A percentile compares a stretch with the other conserved stretches of the same genome.
These are phyloP conservation scores for Eilema griseolum DNA, from an alignment of 2,888 invertebrate genomes.

Conservation along the genomic window DNA sequence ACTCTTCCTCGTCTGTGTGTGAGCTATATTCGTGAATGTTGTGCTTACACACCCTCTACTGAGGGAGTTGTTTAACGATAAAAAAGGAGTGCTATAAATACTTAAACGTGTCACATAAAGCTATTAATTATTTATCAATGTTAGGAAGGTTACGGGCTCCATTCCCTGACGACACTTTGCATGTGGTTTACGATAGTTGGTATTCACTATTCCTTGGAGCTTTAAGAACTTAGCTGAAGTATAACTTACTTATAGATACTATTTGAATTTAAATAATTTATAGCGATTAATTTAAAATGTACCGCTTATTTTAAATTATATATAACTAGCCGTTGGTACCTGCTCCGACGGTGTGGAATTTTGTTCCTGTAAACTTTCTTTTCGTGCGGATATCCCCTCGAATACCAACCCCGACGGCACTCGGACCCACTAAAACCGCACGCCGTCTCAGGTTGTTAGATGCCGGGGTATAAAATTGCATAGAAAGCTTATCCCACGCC, in stretches of 20 bases:
- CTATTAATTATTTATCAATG: conserved; percentile 6
- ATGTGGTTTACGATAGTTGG: not conserved
- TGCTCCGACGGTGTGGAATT: too few species aligned
- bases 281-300: not conserved
- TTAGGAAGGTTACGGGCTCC: not conserved
- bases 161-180: conserved; percentile 6
- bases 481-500: too few species aligned
- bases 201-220: not conserved
- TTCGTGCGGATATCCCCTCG: too few species aligned
- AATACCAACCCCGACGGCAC: too few species aligned
- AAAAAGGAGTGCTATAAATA: not conserved
- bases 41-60: not conserved
- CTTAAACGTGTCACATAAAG: not conserved
- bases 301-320: not conserved
- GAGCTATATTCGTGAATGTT: not conserved
- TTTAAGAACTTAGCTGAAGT: not conserved
- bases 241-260: too few species aligned
- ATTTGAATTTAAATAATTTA: too few species aligned
- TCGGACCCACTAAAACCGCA: too few species aligned
- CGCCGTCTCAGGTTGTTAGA: too few species aligned
- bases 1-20: not conserved
- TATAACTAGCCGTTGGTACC: too few species aligned
- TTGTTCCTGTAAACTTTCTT: too few species aligned
- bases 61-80: not conserved
- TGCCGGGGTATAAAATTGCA: too few species aligned